Base-by-base conservation (phyloP, 2,888 invertebrate species). In the Rapana venosa region DNA sequence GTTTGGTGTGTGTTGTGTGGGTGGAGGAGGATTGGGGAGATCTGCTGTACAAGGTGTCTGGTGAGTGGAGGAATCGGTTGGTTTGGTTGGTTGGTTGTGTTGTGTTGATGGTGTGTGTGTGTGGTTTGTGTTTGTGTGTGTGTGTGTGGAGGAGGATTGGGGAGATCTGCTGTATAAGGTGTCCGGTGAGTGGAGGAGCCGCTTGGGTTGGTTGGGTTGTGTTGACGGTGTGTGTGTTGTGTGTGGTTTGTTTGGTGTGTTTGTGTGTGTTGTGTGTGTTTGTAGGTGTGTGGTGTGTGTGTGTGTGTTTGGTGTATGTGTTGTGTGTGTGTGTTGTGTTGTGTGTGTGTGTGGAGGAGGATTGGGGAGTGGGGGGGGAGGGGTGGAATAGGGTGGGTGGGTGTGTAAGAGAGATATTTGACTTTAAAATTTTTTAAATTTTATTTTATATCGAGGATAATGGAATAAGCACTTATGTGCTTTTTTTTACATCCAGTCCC, bases 11-110 rank as follows among this genome's bases (percentile, higher is more conserved):
- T 77, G 77, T 58, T 70, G 77, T 77, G 77, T 30, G 77, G n/a
- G 30, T 77, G 77, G 0, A 4, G 20, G 8, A 26, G 58, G 70
- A 26, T 0, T 77, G 77, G 70, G 99, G 99, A 26, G 99, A 99
- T 96, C 97, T 99, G 87, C 96, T 99, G 47, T 99, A 99, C 96
- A 97, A 98, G 91, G 98, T 99, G 92, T 99, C 99, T 1, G 99
- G 99, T 96, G 91, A 89, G 92, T 93, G 1, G 17, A 17, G n/a
- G n/a, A n/a, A n/a, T 0, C 36, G 30, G 36, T 74, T 5, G 47
- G 36, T 35, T 20, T 58, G 8, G 36, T 35, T 20, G 30, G n/a
- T 36, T 74, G 35, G 30, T 32, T 77, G 77, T 0, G 30, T 32
- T 77, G 6, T 22, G 26, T 8, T 70, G 77, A 30, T 30, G n/a